Base-by-base conservation (phyloP, 2,113 vertebrate species). In the Monarcha castaneiventris region DNA sequence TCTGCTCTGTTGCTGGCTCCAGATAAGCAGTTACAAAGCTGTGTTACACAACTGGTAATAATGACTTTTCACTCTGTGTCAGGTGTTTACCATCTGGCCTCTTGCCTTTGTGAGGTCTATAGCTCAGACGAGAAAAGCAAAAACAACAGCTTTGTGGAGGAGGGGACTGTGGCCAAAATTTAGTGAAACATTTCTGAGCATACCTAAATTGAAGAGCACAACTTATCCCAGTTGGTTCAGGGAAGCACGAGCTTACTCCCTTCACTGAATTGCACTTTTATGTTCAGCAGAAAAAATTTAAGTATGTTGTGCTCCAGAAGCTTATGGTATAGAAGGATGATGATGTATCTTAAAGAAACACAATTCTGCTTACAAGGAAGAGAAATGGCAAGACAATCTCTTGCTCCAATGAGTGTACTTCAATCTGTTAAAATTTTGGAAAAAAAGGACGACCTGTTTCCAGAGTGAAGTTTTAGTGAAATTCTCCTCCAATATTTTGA, bases 401-500 rank as follows among this genome's bases (percentile, higher is more conserved):
- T 77, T 89, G 59, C 14, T 73, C 51, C 21, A 27, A 6, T 52
- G 16, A 51, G 18, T 26, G 8, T 51, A 44, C 13, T 88, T 84
- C 75, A 88, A 25, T 74, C 55, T 89, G 46, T 61, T 84, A 86
- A 88, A 61, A 44, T 67, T 72, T 84, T 78, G 35, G 22, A 3
- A 58, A 62, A 63, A 89, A 87, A 58, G 21, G n/a, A 22, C 27
- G 33, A 86, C 85, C 25, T 61, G 17, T 68, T 94, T 84, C 59
- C 22, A 88, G 61, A 49, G 52, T 80, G 76, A 94, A 88, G 43
- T 93, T 92, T 80, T 54, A 88, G 37, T 71, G 72, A 88, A 83
- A 63, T 88, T 84, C 55, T 87, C 12, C 41, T 73, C 72, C 83
- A 90, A 16, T 78, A 87, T 78, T 95, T 94, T 95, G 72, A 90